Percentiles rank a stretch among this genome's conserved stretches.
These are phyloP conservation scores for Grammomys surdaster DNA, from an alignment of 2,113 vertebrate genomes.

Conservation along the genomic window DNA sequence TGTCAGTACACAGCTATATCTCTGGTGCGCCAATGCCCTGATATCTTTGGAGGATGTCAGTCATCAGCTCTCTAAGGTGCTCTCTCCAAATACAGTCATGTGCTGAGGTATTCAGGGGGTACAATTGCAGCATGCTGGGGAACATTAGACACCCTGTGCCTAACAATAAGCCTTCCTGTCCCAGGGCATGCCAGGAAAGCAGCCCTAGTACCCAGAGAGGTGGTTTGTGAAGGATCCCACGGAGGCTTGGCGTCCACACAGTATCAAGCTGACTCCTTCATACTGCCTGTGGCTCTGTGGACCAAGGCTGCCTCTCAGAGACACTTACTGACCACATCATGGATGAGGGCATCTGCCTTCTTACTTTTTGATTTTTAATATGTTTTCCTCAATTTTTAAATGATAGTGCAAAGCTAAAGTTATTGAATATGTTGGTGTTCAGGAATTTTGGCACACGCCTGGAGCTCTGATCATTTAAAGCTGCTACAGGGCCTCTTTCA, in stretches of 20 bases:
- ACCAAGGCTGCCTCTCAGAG: not conserved
- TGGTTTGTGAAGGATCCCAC: not conserved
- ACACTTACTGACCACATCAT: not conserved
- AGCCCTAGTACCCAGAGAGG: not conserved
- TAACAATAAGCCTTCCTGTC: not conserved
- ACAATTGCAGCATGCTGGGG: too few relatives aligned
- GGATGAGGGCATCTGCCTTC: not conserved
- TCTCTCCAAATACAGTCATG: not conserved
- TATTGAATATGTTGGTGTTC: not conserved
- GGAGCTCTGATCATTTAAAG: not conserved
- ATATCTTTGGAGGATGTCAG: not conserved
- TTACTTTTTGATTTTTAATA: not conserved
- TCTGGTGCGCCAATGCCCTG: not conserved
- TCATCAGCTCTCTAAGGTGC: not conserved
- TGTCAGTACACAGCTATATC: accelerated
- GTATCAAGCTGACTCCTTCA: too few relatives aligned
- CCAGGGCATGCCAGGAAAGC: not conserved
- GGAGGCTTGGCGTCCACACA: not conserved
- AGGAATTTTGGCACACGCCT: not conserved
- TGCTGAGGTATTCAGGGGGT: accelerated
- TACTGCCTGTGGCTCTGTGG: not conserved
- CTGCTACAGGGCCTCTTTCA: not conserved
- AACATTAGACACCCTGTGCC: not conserved
- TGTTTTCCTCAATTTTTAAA: not conserved
- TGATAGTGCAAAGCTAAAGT: not conserved